Conservation (phyloP, 2,113 vertebrate genomes). For the Hymenochirus boettgeri region DNA sequence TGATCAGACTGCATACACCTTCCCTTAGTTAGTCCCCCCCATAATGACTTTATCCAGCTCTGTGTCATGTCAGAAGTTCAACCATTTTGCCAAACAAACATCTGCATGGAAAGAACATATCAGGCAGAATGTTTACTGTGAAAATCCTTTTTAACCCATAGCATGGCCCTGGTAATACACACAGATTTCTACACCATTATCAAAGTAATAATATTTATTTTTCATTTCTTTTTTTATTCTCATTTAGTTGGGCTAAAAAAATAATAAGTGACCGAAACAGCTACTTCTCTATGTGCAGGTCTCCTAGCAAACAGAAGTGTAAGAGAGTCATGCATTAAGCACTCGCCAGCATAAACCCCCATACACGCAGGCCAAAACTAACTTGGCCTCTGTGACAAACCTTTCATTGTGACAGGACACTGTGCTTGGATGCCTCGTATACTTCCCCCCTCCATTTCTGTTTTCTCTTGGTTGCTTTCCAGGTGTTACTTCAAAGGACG, state of each 20-base stretch:
- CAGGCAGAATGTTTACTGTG: no score
- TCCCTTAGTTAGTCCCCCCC: no score
- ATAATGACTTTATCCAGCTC: no score
- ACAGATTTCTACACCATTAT: not conserved
- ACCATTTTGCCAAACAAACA: no score
- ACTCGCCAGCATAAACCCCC: slow-evolving; percentile 32
- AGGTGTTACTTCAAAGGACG: slow-evolving; percentile 23
- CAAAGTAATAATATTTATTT: slow-evolving; percentile 13
- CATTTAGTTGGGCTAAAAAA: slow-evolving; percentile 1
- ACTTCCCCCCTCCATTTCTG: slow-evolving; percentile 18
- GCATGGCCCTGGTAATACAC: no score
- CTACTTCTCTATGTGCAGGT: slow-evolving; percentile 42
- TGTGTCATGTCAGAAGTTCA: no score
- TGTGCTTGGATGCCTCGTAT: slow-evolving; percentile 16
- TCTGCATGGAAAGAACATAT: no score
- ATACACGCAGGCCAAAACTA: slow-evolving; percentile 38
- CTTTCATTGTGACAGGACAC: slow-evolving; percentile 33
- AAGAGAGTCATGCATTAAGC: slow-evolving; percentile 29
- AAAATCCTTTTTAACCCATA: no score
- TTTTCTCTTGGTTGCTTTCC: slow-evolving; percentile 29
- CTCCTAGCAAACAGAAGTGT: slow-evolving; percentile 31
- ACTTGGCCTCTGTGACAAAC: slow-evolving; percentile 42
- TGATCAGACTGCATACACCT: no score
- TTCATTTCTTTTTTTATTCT: slow-evolving; percentile 3
- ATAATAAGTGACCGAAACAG: slow-evolving; percentile 44